These are phyloP conservation scores for Alosa sapidissima DNA, from an alignment of 2,797 vertebrate species.

Conservation along the genomic window DNA sequence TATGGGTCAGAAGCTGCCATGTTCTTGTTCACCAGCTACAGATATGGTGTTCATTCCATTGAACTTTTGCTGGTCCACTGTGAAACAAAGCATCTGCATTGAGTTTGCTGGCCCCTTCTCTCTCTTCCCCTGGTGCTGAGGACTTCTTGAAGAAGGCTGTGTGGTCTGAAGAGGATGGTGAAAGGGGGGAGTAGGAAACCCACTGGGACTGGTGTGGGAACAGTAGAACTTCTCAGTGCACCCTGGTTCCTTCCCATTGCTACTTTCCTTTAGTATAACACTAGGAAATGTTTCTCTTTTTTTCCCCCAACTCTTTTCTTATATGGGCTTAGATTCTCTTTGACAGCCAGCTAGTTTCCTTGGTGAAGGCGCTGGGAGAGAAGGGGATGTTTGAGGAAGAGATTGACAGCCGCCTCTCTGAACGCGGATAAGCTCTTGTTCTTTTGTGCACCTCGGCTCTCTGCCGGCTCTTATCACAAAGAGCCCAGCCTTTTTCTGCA, in stretches of 20 bases:
- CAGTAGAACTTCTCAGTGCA: slow-evolving; percentile 44
- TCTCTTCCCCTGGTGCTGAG: slow-evolving; percentile 33
- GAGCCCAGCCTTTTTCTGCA: slow-evolving; percentile 30
- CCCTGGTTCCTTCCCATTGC: not conserved
- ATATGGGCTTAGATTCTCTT: slow-evolving; percentile 45
- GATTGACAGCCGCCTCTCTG: slow-evolving; percentile 53
- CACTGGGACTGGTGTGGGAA: slow-evolving; percentile 51
- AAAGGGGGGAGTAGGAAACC: slow-evolving; percentile 36
- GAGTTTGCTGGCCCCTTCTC: not conserved
- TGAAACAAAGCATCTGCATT: slow-evolving; percentile 20
- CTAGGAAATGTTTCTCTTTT: not conserved
- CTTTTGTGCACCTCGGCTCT: slow-evolving; percentile 36
- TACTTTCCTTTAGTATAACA: slow-evolving; percentile 40
- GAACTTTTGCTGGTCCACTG: not conserved
- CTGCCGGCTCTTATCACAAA: slow-evolving; percentile 38
- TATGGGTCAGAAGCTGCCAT: not conserved
- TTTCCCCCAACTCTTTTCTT: not conserved
- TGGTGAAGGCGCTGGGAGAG: slow-evolving; percentile 43
- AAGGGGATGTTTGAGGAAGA: slow-evolving; percentile 28
- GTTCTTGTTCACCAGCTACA: not conserved
- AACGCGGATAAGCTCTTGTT: slow-evolving; percentile 25
- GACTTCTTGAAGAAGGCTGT: slow-evolving; percentile 26
- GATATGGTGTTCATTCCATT: not conserved
- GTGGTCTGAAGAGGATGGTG: not conserved
- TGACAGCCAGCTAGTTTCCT: slow-evolving; percentile 34